Conservation (phyloP, 2,113 vertebrate genomes). For the Chaenocephalus aceratus region DNA sequence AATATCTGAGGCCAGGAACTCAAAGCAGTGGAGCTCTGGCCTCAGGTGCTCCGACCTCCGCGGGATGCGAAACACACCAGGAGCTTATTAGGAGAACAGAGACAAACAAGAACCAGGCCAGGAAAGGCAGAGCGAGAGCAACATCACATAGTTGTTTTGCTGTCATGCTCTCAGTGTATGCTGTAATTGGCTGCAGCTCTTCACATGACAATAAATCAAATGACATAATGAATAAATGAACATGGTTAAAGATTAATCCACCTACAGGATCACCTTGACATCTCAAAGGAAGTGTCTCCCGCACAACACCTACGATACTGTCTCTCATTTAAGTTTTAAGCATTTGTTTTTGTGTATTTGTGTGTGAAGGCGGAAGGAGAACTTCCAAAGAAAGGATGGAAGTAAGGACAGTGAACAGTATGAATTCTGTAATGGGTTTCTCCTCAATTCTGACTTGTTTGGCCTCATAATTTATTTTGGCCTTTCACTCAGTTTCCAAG, state of each 20-base stretch:
- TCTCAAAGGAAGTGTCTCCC: slow-evolving; percentile 30
- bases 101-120: slow-evolving; percentile 40
- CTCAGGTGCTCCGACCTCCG: slow-evolving; percentile 35
- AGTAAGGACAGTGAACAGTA: slow-evolving; percentile 7
- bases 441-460: slow-evolving; percentile 29
- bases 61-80: slow-evolving; percentile 40
- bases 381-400: neutral
- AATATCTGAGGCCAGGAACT: slow-evolving; percentile 33
- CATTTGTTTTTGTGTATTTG: slow-evolving; percentile 11
- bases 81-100: slow-evolving; percentile 55
- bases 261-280: slow-evolving; percentile 25
- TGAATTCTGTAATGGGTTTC: slow-evolving; percentile 36
- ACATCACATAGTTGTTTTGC: slow-evolving; percentile 14
- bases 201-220: slow-evolving; percentile 24
- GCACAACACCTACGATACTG: slow-evolving; percentile 12
- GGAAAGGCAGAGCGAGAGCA: slow-evolving; percentile 9
- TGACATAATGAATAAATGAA: slow-evolving; percentile 45
- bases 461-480: slow-evolving; percentile 40
- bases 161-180: slow-evolving; percentile 21
- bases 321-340: slow-evolving; percentile 22
- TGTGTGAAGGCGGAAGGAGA: neutral
- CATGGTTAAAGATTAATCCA: slow-evolving; percentile 17
- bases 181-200: slow-evolving; percentile 2
- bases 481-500: slow-evolving; percentile 25
- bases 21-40: slow-evolving; percentile 27